Base-by-base conservation (phyloP, 1,140 invertebrate genomes). In the Drosophila navojoa region DNA sequence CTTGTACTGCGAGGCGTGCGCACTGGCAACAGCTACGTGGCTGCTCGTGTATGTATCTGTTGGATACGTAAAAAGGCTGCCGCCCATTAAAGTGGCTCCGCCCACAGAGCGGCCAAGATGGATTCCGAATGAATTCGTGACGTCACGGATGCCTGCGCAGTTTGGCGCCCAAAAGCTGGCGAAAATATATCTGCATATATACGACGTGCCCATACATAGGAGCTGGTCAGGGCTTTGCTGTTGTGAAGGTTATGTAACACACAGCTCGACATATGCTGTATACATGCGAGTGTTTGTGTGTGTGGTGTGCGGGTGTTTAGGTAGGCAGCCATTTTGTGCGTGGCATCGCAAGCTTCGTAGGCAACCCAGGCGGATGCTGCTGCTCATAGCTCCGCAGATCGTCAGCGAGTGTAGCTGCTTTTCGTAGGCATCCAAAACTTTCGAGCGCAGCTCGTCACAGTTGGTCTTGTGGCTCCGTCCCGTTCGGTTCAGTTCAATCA, bases 381-480 rank as follows among this genome's bases (percentile, higher is more conserved):
- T 76, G 55, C 73, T 89, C 91, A 92, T 81, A 92, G 91, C 86
- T 90, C 74, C 89, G 82, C 79, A 90, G 90, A 91, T 82, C 91
- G 91, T 91, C 91, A 91, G 84, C 91, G 91, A 92, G 91, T 92
- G 75, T 79, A 91, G 91, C 86, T 90, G 90, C 75, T 63, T 74
- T 80, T 73, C 38, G 61, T 50, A n/a, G 58, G 45, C 67, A 68
- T 62, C 40, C 71, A 72, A 55, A 49, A 62, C 42, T 49, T 13
- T n/a, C 49, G 13, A 42, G n/a, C 52, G 22, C 55, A 25, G 10
- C 38, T 11, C 53, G 40, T 61, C 11, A 58, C 60, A 71, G 69
- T 72, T 71, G 45, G 71, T 40, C 57, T 42, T 60, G 55, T 69
- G 52, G 22, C 55, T 62, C 44, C 70, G 74, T 73, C 68, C 71